These are phyloP conservation scores for Phaethon lepturus DNA, from an alignment of 2,113 vertebrate species.

Conservation along the genomic window DNA sequence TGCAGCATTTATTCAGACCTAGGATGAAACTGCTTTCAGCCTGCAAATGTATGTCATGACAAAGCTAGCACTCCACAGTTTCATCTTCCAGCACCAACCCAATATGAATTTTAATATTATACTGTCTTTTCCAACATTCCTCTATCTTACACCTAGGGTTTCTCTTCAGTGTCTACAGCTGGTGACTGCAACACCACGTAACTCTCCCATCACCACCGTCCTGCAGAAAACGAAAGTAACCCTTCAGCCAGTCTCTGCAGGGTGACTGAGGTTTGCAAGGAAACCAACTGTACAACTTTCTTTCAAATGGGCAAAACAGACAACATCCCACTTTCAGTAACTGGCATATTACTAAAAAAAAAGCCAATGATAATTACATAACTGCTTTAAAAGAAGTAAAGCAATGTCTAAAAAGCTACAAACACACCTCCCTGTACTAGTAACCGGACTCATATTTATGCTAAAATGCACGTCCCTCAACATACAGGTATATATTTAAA, in stretches of 20 bases:
- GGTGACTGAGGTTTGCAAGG: not conserved
- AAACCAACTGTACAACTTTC: not conserved
- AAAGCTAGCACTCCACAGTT: not conserved
- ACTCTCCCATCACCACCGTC: not conserved
- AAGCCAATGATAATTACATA: not conserved
- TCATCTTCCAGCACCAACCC: not conserved
- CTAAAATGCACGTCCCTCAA: not conserved
- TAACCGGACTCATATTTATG: accelerated
- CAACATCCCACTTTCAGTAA: not conserved
- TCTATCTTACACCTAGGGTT: not conserved
- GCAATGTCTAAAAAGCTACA: not conserved
- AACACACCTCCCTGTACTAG: not conserved
- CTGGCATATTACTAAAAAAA: not conserved
- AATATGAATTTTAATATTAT: not conserved
- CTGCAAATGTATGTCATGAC: not conserved
- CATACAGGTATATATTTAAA: not conserved
- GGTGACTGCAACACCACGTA: not conserved
- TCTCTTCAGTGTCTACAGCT: not conserved
- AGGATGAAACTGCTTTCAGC: not conserved
- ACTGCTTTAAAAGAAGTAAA: not conserved
- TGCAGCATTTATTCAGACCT: not conserved
- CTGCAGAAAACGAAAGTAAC: slow-evolving; percentile 26
- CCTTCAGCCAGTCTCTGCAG: not conserved
- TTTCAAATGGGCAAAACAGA: not conserved
- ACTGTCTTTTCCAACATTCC: not conserved